Conservation (phyloP, 1,140 invertebrate species). For the Drosophila miranda region DNA sequence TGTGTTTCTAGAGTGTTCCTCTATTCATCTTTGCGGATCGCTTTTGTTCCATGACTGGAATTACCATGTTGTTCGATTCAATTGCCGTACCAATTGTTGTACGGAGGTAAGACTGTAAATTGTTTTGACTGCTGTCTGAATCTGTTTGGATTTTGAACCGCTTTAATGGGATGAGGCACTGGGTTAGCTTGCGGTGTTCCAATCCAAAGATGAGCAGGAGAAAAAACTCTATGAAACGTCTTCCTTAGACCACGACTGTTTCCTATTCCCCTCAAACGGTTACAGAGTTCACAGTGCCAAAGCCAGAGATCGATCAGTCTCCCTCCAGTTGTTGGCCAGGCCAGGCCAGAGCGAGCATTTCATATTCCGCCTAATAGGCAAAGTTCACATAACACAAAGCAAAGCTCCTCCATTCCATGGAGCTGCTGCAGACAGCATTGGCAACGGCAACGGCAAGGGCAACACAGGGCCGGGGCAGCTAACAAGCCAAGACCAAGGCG, state of each 20-base stretch:
- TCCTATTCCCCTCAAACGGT: background rate
- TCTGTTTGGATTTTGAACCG: conserved; percentile 10
- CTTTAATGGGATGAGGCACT: conserved; percentile 6
- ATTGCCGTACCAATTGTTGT: conserved; percentile 41
- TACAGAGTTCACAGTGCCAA: conserved; percentile 8
- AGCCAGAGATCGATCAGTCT: conserved; percentile 11
- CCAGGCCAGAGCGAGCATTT: conserved; percentile 7
- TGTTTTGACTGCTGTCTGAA: conserved; percentile 31
- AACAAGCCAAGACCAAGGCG: conserved; percentile 5
- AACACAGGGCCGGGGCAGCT: conserved; percentile 34
- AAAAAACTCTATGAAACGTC: too few relatives aligned
- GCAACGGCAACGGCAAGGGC: conserved; percentile 22
- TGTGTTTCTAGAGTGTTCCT: conserved; percentile 24
- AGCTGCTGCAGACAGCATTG: conserved; percentile 20
- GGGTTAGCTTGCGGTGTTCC: too few relatives aligned
- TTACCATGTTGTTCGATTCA: conserved; percentile 25
- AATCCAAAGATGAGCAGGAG: too few relatives aligned
- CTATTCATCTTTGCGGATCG: conserved; percentile 32
- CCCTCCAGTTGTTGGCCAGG: background rate
- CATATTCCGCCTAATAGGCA: conserved; percentile 64
- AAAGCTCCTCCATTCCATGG: conserved; percentile 16
- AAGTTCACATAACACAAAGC: conserved; percentile 63
- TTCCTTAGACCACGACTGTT: too few relatives aligned
- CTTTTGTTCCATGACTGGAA: conserved; percentile 31
- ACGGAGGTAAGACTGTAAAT: conserved; percentile 26